These are phyloP conservation scores for Orthosia gracilis DNA, from an alignment of 2,888 invertebrate species.

Conservation along the genomic window DNA sequence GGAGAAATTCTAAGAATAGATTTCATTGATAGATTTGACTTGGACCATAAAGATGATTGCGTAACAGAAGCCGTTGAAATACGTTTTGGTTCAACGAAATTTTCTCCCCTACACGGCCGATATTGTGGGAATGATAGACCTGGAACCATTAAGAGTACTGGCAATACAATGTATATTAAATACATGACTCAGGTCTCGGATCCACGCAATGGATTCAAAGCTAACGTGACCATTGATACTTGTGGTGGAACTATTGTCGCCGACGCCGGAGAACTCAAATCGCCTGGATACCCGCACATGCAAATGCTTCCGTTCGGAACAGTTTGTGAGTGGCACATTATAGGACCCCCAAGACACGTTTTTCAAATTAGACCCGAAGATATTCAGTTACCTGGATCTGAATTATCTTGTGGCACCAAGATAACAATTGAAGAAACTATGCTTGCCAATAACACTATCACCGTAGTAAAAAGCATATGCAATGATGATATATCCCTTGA, in stretches of 20 bases:
- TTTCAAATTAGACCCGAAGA: constrained; percentile 76
- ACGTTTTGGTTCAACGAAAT: constrained; percentile 95
- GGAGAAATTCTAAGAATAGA: constrained; percentile 95
- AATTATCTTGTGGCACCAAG: constrained; percentile 80
- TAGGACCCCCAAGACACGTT: constrained; percentile 78
- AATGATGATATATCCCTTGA: constrained; percentile 62
- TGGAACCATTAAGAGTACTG: constrained; percentile 91
- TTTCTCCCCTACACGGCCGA: constrained; percentile 92
- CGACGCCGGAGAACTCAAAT: constrained; percentile 91
- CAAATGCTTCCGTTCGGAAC: constrained; percentile 88
- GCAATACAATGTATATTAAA: constrained; percentile 93
- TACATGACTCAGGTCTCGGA: constrained; percentile 93
- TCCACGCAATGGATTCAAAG: constrained; percentile 95
- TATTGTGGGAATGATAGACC: constrained; percentile 92
- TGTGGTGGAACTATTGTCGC: constrained; percentile 93
- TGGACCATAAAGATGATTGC: constrained; percentile 84
- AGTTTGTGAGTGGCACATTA: constrained; percentile 94
- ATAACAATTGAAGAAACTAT: constrained; percentile 80
- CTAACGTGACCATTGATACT: constrained; percentile 92
- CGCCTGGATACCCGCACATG: constrained; percentile 93
- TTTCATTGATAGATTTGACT: constrained; percentile 94
- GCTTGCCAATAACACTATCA: constrained; percentile 75
- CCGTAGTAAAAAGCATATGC: constrained; percentile 77
- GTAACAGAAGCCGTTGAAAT: constrained; percentile 94
- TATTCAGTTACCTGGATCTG: constrained; percentile 77